phyloP scores from a whole-genome alignment of 2,113 vertebrate species.

The Numida meleagris region DNA sequence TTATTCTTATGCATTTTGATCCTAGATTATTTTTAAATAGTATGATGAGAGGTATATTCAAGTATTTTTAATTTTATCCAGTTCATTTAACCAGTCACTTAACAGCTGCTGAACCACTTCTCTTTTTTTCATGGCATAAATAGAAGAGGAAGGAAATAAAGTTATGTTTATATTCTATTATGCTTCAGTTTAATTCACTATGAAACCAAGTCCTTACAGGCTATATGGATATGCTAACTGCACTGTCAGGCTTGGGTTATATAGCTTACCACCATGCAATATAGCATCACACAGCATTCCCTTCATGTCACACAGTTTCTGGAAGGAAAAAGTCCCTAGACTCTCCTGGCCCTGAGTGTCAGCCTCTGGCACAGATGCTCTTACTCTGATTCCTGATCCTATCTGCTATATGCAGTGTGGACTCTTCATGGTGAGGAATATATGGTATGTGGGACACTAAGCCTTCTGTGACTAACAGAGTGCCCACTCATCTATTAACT shows the following conservation, averaged over 20 bases:
- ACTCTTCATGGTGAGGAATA: neutral
- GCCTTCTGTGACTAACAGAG: neutral
- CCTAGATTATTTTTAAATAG: slow-evolving; percentile 20
- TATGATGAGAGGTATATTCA: neutral
- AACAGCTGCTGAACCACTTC: neutral
- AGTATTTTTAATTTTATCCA: neutral
- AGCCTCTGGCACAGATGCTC: neutral
- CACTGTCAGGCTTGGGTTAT: neutral
- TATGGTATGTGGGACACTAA: neutral
- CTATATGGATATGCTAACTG: neutral
- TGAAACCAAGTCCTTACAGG: neutral
- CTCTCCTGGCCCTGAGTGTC: neutral
- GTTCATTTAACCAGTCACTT: slow-evolving; percentile 8
- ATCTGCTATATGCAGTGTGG: neutral
- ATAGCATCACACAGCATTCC: neutral
- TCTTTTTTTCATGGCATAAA: neutral
- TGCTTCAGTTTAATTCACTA: neutral
- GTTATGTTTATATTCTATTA: neutral
- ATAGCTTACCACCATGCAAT: accelerated
- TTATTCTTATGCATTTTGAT: slow-evolving; percentile 13
- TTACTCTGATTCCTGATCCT: neutral
- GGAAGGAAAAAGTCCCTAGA: neutral
- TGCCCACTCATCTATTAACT: neutral
- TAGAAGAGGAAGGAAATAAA: neutral
- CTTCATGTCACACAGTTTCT: neutral